Evolutionary conservation across 2,888 invertebrate genomes (phyloP).

Genomic region (Lottia scabra): DNA sequence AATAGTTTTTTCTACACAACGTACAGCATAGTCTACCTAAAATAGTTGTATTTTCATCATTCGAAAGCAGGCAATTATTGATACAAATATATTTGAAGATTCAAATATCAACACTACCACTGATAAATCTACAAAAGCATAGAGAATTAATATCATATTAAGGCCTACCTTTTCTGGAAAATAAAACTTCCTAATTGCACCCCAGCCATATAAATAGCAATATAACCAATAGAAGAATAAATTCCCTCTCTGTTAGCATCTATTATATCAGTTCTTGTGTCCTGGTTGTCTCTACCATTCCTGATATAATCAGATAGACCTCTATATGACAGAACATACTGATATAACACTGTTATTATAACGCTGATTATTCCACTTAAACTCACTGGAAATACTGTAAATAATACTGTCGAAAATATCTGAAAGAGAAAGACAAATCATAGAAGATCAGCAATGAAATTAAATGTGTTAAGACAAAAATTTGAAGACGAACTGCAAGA

Average conservation of each 20-base stretch:
- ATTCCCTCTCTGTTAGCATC: conserved; percentile 93
- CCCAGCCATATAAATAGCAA: conserved; percentile 84
- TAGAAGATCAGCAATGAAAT: too few relatives aligned
- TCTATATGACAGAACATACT: conserved; percentile 74
- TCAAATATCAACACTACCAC: too few relatives aligned
- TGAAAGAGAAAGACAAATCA: conserved; percentile 34
- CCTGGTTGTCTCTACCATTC: conserved; percentile 59
- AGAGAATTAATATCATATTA: not conserved
- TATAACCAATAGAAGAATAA: conserved; percentile 85
- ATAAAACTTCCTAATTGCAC: conserved; percentile 65
- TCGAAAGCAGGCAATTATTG: too few relatives aligned
- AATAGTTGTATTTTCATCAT: too few relatives aligned
- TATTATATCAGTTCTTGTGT: conserved; percentile 73
- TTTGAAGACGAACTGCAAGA: too few relatives aligned
- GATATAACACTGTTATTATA: conserved; percentile 76
- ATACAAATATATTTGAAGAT: too few relatives aligned
- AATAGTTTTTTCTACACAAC: too few relatives aligned
- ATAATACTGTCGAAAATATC: conserved; percentile 77
- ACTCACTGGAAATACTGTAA: conserved; percentile 73
- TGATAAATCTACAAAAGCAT: too few relatives aligned
- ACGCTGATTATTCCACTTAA: conserved; percentile 74
- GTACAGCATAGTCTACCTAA: too few relatives aligned
- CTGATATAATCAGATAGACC: conserved; percentile 81
- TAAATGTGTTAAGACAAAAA: too few relatives aligned
- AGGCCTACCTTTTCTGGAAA: conserved; percentile 51